Evolutionary conservation across 2,113 vertebrate species (phyloP).

Genomic region (Zosterops japonicus): DNA sequence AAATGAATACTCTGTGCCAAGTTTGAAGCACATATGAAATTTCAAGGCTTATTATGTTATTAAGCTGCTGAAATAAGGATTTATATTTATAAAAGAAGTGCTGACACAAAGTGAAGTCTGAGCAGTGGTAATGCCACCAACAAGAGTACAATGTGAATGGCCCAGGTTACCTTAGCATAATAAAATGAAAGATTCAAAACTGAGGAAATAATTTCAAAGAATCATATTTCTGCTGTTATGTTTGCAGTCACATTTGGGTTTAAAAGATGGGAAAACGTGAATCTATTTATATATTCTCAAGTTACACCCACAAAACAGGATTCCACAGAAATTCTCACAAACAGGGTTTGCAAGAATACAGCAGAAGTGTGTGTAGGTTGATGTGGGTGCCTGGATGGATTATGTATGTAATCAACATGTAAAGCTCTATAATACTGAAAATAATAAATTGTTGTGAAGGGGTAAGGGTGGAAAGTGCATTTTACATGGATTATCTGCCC

Average conservation of each 20-base stretch:
- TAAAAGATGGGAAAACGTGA: not conserved
- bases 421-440: not conserved
- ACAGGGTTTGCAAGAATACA: not conserved
- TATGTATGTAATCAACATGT: not conserved
- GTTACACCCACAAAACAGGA: not conserved
- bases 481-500: constrained; percentile 60
- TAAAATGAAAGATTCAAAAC: not conserved
- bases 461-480: constrained; percentile 50
- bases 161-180: not conserved
- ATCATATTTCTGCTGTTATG: not conserved
- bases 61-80: constrained; percentile 23
- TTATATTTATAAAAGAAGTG: constrained; percentile 21
- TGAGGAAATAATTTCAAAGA: not conserved
- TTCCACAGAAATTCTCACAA: not conserved
- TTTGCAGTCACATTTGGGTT: not conserved
- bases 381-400: not conserved
- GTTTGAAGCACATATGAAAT: constrained; percentile 15
- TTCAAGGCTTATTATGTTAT: constrained; percentile 26
- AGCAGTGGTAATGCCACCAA: not conserved
- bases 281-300: not conserved
- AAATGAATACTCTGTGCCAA: not conserved
- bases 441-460: constrained; percentile 33
- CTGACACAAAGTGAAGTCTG: not conserved
- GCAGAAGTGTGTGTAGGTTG: not conserved
- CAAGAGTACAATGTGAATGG: not conserved